Conservation (phyloP, 2,797 vertebrate genomes). For the Lycodopsis pacificus region DNA sequence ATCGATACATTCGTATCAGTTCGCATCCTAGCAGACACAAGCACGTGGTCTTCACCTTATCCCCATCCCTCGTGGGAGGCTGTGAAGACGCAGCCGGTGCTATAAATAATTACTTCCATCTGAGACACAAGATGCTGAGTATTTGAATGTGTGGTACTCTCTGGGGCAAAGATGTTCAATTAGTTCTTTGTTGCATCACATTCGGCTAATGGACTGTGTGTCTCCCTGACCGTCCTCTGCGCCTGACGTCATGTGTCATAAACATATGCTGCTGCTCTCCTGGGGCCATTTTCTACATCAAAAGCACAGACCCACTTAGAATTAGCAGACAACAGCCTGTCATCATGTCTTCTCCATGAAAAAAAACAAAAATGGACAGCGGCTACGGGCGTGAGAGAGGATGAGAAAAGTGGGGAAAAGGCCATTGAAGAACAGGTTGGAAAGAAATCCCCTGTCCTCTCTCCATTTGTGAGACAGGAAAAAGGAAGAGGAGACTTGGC, state of each 20-base stretch:
- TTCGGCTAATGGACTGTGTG: constrained; percentile 40
- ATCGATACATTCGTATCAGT: neutral
- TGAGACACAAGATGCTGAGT: constrained; percentile 49
- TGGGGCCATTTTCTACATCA: constrained; percentile 57
- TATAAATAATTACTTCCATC: constrained; percentile 46
- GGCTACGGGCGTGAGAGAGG: constrained; percentile 38
- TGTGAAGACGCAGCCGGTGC: constrained; percentile 14
- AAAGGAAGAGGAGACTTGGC: constrained; percentile 68
- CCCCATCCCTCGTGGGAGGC: constrained; percentile 29
- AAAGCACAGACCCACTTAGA: constrained; percentile 56
- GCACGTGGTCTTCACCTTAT: constrained; percentile 29
- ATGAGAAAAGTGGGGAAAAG: neutral
- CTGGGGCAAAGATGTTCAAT: constrained; percentile 54
- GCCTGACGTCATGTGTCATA: constrained; percentile 62
- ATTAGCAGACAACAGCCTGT: constrained; percentile 64
- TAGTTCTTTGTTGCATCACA: constrained; percentile 50
- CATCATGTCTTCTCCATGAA: constrained; percentile 47
- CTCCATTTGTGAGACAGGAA: constrained; percentile 66
- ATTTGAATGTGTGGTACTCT: constrained; percentile 45
- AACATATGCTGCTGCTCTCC: constrained; percentile 67
- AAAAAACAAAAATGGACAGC: constrained; percentile 35
- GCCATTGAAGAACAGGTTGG: constrained; percentile 36
- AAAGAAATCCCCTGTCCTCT: constrained; percentile 46
- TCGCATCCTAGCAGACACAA: neutral
- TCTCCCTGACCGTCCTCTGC: constrained; percentile 28